phyloP scores from a whole-genome alignment of 2,888 invertebrate genomes.

The Perithous albicinctus region DNA sequence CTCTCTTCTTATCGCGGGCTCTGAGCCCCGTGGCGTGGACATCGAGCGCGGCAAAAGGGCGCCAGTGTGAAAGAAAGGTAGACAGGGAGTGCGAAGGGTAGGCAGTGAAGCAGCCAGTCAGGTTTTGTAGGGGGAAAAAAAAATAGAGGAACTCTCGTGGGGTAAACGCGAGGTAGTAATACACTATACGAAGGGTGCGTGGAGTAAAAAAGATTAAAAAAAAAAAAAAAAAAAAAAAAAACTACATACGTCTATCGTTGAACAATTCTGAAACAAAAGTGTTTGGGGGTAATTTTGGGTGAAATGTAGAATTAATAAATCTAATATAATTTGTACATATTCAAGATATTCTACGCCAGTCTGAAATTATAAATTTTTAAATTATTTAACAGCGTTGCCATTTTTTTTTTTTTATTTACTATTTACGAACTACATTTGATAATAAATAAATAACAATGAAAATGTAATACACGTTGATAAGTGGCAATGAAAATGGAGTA shows the following conservation, averaged over 20 bases:
- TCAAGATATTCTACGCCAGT: no score
- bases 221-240: slow-evolving; percentile 19
- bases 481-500: no score
- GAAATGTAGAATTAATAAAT: no score
- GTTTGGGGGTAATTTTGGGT: not conserved
- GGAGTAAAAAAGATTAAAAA: not conserved
- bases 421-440: no score
- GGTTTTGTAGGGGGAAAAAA: slow-evolving; percentile 68
- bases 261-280: slow-evolving; percentile 36
- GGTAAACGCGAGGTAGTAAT: slow-evolving; percentile 43
- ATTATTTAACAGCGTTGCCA: no score
- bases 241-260: not conserved
- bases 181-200: slow-evolving; percentile 31
- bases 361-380: no score
- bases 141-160: slow-evolving; percentile 17
- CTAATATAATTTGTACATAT: no score
- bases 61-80: slow-evolving; percentile 58
- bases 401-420: no score
- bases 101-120: slow-evolving; percentile 60
- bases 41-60: slow-evolving; percentile 59
- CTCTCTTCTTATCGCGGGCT: slow-evolving; percentile 72
- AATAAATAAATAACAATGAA: not conserved
- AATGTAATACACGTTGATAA: no score
- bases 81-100: slow-evolving; percentile 29
- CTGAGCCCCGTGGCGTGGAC: slow-evolving; percentile 69